Conservation (phyloP, 2,113 vertebrate species). For the Anoura caudifer region DNA sequence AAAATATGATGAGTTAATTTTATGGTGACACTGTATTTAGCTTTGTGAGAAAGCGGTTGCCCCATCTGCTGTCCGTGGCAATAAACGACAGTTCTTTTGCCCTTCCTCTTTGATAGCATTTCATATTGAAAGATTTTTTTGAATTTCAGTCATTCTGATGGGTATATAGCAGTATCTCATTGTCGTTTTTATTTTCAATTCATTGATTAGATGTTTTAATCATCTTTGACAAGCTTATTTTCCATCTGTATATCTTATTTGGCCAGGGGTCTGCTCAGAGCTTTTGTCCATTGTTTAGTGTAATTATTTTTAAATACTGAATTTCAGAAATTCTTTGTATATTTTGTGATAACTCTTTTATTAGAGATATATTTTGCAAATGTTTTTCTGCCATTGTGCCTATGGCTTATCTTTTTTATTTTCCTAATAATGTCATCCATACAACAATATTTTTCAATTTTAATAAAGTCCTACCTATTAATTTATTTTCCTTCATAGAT, state of each 20-base stretch:
- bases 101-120: not conserved
- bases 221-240: not conserved
- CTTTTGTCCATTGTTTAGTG: not conserved
- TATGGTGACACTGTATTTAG: no score
- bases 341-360: not conserved
- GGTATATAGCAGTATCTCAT: no score
- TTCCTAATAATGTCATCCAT: no score
- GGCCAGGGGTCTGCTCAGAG: not conserved
- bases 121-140: not conserved
- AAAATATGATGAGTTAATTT: not conserved
- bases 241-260: not conserved
- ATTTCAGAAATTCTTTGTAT: not conserved
- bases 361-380: no score
- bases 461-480: no score
- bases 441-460: no score
- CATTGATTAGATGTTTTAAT: not conserved
- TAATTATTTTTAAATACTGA: not conserved
- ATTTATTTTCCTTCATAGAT: no score
- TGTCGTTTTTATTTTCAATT: not conserved
- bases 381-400: no score
- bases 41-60: not conserved
- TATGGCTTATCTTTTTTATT: no score
- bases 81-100: not conserved
- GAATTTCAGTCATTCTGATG: not conserved
- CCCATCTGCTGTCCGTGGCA: not conserved